phyloP scores from a whole-genome alignment of 92 coral and sea anemone genomes.

The Parazoanthus atlanticus region DNA sequence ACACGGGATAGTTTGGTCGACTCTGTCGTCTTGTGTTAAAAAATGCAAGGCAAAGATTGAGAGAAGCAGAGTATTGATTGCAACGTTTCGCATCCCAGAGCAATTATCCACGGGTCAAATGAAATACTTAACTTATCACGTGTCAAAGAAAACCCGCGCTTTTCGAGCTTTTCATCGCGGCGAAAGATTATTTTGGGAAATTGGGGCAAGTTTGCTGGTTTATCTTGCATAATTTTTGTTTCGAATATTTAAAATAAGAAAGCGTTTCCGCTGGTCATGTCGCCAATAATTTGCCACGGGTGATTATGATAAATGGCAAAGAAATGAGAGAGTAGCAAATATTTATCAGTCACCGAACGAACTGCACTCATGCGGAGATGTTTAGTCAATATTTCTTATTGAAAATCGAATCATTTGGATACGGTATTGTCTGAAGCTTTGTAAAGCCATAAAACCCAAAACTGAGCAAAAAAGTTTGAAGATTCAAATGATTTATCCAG shows the following conservation, averaged over 20 bases:
- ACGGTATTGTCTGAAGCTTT: slow-evolving; percentile 17
- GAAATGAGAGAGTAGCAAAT: slow-evolving; percentile 4
- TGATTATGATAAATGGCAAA: background rate
- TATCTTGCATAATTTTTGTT: background rate
- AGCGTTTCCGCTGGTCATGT: background rate
- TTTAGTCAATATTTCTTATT: slow-evolving; percentile 14
- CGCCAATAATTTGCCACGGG: background rate
- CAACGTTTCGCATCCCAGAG: no score
- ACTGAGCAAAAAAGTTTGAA: slow-evolving; percentile 1
- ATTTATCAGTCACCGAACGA: slow-evolving; percentile 27
- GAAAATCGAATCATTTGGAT: slow-evolving; percentile 24
- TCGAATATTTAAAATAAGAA: background rate
- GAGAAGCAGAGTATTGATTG: no score
- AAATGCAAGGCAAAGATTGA: no score
- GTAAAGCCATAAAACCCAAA: background rate
- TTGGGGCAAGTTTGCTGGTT: background rate
- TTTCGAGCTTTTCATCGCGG: background rate
- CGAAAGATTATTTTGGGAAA: background rate
- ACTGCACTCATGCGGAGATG: slow-evolving; percentile 20
- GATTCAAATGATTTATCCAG: background rate
- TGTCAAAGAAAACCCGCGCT: background rate
- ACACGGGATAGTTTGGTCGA: no score
- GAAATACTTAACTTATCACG: background rate
- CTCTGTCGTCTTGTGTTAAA: no score
- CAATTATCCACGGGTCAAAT: no score